Evolutionary conservation across 2,113 vertebrate species (phyloP), one percentile per base, ranked within the genome.

Genomic region (Cyanoderma ruficeps): DNA sequence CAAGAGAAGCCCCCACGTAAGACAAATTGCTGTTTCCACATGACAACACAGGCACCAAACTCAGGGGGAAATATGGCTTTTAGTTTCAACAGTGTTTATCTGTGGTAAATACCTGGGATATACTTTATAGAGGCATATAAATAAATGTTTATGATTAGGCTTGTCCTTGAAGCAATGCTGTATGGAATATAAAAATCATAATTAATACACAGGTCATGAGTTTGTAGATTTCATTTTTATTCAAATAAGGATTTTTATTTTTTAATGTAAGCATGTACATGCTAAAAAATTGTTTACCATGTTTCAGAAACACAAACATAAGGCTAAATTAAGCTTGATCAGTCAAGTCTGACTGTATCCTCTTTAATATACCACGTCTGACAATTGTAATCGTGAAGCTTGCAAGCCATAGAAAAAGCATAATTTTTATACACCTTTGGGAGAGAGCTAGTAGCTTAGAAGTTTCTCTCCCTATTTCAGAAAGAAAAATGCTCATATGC

Each of bases 241-340:
- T 96, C 68, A 44, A 69, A 85, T 49, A 68, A 53, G 78, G 41
- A 87, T 15, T 15, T 15, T 7, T 31, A 33, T 64, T 37, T n/a
- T n/a, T 57, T n/a, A 61, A 61, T 79, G 44, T 94, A 85, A 95
- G 94, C 77, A 78, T 89, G 77, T 81, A 94, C 93, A 95, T 91
- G 79, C 74, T 94, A 86, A 87, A 90, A 95, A 96, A 93, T 94
- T 96, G 90, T 96, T 97, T 95, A 89, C 96, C 11, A 1, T 93
- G 92, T 95, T 91, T 96, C 70, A 90, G 77, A 95, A 96, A 71
- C 46, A 57, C 86, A 96, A 96, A 92, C 91, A 96, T 93, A 96
- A 97, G 93, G 93, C 83, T 93, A 80, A 68, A 93, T 89, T 92
- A 87, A 94, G 95, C 81, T 97, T 96, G 89, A 89, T 96, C 93